Evolutionary conservation across 23 tunicate genomes (phyloP).

Genomic region (Ciona savignyi): DNA sequence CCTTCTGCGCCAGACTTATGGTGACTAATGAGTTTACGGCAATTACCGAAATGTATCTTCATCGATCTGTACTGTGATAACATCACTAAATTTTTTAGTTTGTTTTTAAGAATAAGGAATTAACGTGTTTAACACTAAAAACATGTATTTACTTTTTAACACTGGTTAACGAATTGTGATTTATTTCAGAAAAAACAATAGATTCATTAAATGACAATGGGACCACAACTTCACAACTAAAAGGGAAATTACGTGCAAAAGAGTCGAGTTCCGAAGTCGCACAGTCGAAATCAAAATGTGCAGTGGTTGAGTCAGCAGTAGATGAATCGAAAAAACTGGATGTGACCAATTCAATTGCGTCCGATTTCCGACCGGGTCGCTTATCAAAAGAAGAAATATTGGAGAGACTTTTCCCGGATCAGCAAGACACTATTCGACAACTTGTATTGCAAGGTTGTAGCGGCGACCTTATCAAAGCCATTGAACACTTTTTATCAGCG

Average conservation of each 20-base stretch:
- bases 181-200: too few species aligned
- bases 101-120: too few species aligned
- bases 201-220: too few species aligned
- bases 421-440: conserved; percentile 40
- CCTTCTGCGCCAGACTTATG: neutral
- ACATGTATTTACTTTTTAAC: too few species aligned
- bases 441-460: conserved; percentile 91
- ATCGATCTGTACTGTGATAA: neutral
- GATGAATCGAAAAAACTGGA: neutral
- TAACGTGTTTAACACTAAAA: too few species aligned
- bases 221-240: too few species aligned
- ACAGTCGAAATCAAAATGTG: neutral
- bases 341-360: conserved; percentile 40
- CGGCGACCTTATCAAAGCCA: conserved; percentile 84
- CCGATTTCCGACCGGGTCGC: conserved; percentile 70
- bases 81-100: neutral
- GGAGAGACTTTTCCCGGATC: conserved; percentile 75
- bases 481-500: conserved; percentile 88
- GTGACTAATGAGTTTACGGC: neutral
- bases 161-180: too few species aligned
- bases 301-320: neutral
- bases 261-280: neutral
- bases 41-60: neutral
- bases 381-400: conserved; percentile 58
- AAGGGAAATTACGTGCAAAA: neutral